Evolutionary conservation across 1,140 invertebrate genomes (phyloP), one percentile per base, ranked within the genome.

Genomic region (Scaptomyza graminum): DNA sequence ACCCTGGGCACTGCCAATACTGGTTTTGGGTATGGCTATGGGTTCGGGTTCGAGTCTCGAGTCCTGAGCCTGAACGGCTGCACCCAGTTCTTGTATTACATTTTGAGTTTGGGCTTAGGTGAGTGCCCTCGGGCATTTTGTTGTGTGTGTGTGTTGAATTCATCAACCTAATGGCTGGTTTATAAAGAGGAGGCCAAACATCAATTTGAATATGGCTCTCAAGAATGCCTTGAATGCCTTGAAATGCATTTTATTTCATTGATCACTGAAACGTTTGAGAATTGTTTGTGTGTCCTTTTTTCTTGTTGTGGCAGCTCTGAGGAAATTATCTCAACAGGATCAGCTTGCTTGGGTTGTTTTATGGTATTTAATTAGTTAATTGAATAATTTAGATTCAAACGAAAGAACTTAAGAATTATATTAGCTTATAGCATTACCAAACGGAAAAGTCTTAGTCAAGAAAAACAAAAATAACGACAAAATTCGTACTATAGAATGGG

Each of bases 141-240:
- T 1, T 47, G 43, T 43, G 55, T 18, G 37, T 37, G 49, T 55
- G 64, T 51, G 37, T 80, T 70, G 76, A 66, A 76, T 76, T 74
- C 81, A 84, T 87, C 76, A 87, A 78, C 75, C 75, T 87, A 79
- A 87, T 88, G 79, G 63, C 70, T 67, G 72, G 50, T 47, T 65
- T 46, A n/a, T n/a, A n/a, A 7, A 54, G 46, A 28, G 47, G 44
- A 61, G 12, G 49, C 59, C 55, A 37, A 50, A 49, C 72, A 65
- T 74, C 15, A 74, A 73, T 83, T 83, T 84, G 67, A 83, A 84
- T 83, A 82, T 34, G 25, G 37, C 16, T 15, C 47, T 49, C 9
- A 65, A 72, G 34, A 72, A 41, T 5, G 37, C 4, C n/a, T n/a
- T n/a, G n/a, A n/a, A n/a, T n/a, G n/a, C n/a, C n/a, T n/a, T n/a